These are phyloP conservation scores for Eretmocerus hayati DNA, from an alignment of 2,888 invertebrate genomes.

Conservation along the genomic window DNA sequence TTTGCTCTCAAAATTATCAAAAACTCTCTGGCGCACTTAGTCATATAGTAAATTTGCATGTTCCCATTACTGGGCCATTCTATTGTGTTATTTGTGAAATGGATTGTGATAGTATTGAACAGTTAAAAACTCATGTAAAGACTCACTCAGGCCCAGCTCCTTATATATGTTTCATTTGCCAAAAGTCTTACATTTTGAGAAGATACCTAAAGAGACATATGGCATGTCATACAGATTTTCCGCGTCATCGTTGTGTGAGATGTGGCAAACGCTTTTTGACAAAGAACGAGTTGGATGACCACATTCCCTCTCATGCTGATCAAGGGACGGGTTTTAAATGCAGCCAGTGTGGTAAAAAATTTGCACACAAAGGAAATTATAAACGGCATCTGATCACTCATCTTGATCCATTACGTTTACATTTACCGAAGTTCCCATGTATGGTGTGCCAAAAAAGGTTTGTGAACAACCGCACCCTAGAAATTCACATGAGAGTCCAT, in stretches of 20 bases:
- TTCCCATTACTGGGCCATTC: slow-evolving; percentile 45
- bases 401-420: slow-evolving; percentile 36
- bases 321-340: slow-evolving; percentile 35
- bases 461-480: slow-evolving; percentile 54
- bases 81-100: slow-evolving; percentile 56
- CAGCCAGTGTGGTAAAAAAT: slow-evolving; percentile 37
- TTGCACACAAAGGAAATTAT: slow-evolving; percentile 43
- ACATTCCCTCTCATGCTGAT: slow-evolving; percentile 30
- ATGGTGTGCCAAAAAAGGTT: slow-evolving; percentile 53
- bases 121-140: slow-evolving; percentile 53
- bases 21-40: slow-evolving; percentile 32
- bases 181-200: slow-evolving; percentile 39
- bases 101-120: slow-evolving; percentile 52
- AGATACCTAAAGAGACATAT: slow-evolving; percentile 42
- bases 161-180: slow-evolving; percentile 46
- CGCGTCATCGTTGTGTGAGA: slow-evolving; percentile 39
- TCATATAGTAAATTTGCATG: slow-evolving; percentile 41
- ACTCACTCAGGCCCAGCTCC: slow-evolving; percentile 53
- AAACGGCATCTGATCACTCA: slow-evolving; percentile 41
- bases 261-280: slow-evolving; percentile 37
- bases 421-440: slow-evolving; percentile 52
- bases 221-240: slow-evolving; percentile 41
- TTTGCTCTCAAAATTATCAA: slow-evolving; percentile 39
- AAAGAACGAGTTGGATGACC: slow-evolving; percentile 37
- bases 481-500: slow-evolving; percentile 55